A percentile compares a stretch with the other conserved stretches of the same genome.
phyloP scores from a whole-genome alignment of 1,140 invertebrate species.

The Pseudoatta argentina region DNA sequence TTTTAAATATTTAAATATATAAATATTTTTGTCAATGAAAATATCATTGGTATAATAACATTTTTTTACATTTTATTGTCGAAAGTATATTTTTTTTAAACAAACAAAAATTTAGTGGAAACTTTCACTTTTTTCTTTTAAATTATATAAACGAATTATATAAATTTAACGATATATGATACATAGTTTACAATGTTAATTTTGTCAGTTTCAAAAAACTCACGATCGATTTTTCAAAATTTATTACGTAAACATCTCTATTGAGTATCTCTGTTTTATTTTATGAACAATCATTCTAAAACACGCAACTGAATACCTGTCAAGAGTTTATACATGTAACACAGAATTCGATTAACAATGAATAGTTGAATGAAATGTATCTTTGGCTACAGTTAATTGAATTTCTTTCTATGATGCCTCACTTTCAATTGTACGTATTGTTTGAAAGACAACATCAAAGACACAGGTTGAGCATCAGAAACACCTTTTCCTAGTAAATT shows the following conservation, averaged over 20 bases:
- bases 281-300: conserved; percentile 27
- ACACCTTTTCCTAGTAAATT: neutral
- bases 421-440: conserved; percentile 38
- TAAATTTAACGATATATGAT: neutral
- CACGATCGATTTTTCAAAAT: conserved; percentile 11
- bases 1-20: no score
- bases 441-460: conserved; percentile 54
- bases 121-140: neutral
- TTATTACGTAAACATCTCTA: neutral
- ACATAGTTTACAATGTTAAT: neutral
- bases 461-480: conserved; percentile 10
- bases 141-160: neutral
- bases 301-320: conserved; percentile 25
- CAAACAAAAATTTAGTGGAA: neutral
- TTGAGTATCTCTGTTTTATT: neutral
- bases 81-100: neutral
- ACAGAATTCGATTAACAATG: conserved; percentile 28
- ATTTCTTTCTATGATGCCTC: conserved; percentile 33
- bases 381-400: conserved; percentile 38
- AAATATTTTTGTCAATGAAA: neutral
- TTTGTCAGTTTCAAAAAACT: neutral
- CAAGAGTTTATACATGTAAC: neutral
- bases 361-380: conserved; percentile 26
- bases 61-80: neutral
- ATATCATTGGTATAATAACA: neutral